Evolutionary conservation across 2,797 vertebrate genomes (phyloP).

Genomic region (Cirrhinus molitorella): DNA sequence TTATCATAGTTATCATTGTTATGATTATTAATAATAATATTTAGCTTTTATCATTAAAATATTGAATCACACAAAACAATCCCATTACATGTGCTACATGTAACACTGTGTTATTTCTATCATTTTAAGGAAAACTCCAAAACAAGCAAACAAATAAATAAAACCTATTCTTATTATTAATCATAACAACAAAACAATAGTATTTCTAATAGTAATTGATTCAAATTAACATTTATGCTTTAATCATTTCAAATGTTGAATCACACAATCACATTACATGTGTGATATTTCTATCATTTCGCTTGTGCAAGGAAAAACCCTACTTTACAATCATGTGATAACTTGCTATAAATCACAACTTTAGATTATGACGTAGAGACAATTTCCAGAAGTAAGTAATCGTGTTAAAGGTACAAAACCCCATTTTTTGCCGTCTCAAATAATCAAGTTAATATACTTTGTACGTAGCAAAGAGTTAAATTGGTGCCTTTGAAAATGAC

Average conservation of each 20-base stretch:
- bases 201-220: background rate
- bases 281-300: background rate
- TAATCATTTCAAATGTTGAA: background rate
- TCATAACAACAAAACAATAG: background rate
- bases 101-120: background rate
- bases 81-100: too few relatives aligned
- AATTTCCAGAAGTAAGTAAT: conserved; percentile 23
- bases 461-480: conserved; percentile 39
- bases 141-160: too few relatives aligned
- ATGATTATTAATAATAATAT: too few relatives aligned
- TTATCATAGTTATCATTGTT: too few relatives aligned
- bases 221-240: background rate
- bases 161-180: background rate
- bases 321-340: background rate
- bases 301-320: background rate
- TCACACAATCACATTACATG: background rate
- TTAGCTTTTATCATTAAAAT: too few relatives aligned
- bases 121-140: background rate
- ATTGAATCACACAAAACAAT: too few relatives aligned
- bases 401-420: conserved; percentile 22
- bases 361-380: conserved; percentile 4
- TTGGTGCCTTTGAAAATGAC: conserved; percentile 52
- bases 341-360: background rate
- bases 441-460: conserved; percentile 49
- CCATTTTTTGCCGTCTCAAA: conserved; percentile 25